Conservation (phyloP, 2,113 vertebrate genomes). For the Ceyx melanurus region DNA sequence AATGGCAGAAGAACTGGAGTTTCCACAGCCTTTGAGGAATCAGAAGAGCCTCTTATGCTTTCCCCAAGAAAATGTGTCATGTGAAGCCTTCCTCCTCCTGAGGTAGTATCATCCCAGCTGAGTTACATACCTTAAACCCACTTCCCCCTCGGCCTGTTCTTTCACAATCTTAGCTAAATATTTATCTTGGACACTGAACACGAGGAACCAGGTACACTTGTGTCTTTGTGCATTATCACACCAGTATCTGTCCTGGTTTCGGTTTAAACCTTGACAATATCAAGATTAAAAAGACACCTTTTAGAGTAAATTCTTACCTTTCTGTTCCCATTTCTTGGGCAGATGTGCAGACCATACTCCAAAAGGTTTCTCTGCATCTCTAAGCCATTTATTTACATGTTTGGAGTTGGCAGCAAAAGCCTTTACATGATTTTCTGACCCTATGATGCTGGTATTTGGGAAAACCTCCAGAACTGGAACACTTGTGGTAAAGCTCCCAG, state of each 20-base stretch:
- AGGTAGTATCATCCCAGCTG: neutral
- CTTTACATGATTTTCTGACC: neutral
- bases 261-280: neutral
- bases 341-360: neutral
- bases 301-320: neutral
- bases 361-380: neutral
- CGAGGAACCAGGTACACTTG: neutral
- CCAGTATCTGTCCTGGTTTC: neutral
- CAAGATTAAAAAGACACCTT: neutral
- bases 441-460: neutral
- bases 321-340: neutral
- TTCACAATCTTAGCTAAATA: neutral
- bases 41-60: neutral
- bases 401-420: neutral
- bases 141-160: neutral
- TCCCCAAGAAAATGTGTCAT: neutral
- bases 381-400: neutral
- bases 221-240: neutral
- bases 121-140: neutral
- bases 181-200: neutral
- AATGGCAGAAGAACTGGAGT: neutral
- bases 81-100: neutral
- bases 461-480: neutral
- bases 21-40: neutral
- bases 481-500: accelerated